phyloP scores from a whole-genome alignment of 2,113 vertebrate species.

The Promerops cafer region DNA sequence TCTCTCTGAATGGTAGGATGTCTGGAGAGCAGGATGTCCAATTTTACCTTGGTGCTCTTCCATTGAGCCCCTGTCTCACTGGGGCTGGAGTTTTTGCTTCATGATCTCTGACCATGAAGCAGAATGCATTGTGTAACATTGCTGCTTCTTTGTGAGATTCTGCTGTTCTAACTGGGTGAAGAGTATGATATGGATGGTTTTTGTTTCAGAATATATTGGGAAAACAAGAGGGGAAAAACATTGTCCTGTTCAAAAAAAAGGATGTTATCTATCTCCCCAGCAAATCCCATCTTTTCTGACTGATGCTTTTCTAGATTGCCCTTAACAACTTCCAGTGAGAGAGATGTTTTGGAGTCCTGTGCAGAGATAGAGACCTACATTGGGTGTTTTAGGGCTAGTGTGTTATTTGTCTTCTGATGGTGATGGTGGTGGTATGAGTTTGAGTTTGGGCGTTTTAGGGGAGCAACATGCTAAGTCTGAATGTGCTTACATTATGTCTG shows the following conservation, averaged over 20 bases:
- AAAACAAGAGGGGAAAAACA: neutral
- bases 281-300: neutral
- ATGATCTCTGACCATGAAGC: neutral
- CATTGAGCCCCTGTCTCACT: neutral
- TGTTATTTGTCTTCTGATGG: neutral
- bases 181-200: accelerated
- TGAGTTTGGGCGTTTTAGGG: neutral
- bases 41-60: neutral
- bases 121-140: neutral
- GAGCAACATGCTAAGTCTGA: neutral
- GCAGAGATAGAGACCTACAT: neutral
- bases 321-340: neutral
- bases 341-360: neutral
- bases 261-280: neutral
- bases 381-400: neutral
- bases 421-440: neutral
- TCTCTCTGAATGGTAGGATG: neutral
- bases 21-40: neutral
- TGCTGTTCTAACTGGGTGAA: neutral
- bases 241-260: accelerated
- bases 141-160: neutral
- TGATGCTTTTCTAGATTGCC: neutral
- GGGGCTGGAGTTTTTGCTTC: neutral
- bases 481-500: neutral
- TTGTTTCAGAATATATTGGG: neutral